These are phyloP conservation scores for Potamilus streckersoni DNA, from an alignment of 1,140 invertebrate species.

Conservation along the genomic window DNA sequence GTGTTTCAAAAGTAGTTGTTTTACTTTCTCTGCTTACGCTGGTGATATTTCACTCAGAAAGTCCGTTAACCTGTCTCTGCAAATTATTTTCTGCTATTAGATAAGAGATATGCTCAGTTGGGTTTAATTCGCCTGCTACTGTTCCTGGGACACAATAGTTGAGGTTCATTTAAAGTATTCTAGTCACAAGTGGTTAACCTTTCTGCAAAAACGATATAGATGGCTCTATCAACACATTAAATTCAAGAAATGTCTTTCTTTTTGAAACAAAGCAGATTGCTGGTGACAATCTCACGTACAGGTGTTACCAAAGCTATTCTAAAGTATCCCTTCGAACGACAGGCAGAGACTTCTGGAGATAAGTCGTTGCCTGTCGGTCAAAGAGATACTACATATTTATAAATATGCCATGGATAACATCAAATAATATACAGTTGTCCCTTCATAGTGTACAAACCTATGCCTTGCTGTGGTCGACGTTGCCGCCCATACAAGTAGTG, in stretches of 20 bases:
- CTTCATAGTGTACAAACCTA: accelerated
- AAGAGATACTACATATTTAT: no score
- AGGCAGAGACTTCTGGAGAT: no score
- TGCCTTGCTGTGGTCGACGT: no score
- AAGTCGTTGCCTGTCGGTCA: no score
- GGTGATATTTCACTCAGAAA: background rate
- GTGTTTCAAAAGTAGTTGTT: no score
- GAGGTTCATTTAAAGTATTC: background rate
- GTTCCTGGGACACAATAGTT: background rate
- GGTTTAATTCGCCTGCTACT: accelerated
- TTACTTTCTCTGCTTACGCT: no score
- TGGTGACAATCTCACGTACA: background rate
- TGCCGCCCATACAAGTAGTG: no score
- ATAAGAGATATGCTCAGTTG: background rate
- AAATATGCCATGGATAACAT: no score
- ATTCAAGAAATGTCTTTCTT: no score
- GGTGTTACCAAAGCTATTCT: background rate
- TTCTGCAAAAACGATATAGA: background rate
- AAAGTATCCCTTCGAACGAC: background rate
- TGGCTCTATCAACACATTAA: no score
- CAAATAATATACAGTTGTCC: accelerated
- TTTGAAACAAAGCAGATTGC: no score
- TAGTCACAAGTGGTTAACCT: background rate
- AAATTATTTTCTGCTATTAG: no score
- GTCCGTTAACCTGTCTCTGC: background rate